A percentile compares a stretch with the other conserved stretches of the same genome.
Evolutionary conservation across 2,888 invertebrate species (phyloP).

Genomic region (Xylota sylvarum): DNA sequence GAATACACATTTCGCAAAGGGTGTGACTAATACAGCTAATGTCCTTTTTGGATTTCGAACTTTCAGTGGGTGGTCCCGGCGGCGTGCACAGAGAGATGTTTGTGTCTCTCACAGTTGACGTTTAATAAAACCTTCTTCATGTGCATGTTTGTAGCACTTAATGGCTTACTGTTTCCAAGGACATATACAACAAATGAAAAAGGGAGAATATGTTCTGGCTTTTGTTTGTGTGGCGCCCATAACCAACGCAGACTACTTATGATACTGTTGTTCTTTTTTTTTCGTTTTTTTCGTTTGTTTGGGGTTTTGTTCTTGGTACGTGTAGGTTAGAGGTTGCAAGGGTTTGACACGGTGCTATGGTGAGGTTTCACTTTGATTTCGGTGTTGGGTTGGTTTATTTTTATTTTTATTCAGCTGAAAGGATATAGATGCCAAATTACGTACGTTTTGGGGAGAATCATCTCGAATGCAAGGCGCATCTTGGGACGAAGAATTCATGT

Average conservation of each 20-base stretch:
- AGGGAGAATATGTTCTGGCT: conserved; percentile 23
- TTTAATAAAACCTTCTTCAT: conserved; percentile 74
- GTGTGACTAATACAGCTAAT: conserved; percentile 75
- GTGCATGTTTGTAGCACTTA: conserved; percentile 64
- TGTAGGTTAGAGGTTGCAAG: conserved; percentile 22
- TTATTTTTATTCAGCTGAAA: neutral
- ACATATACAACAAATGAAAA: conserved; percentile 11
- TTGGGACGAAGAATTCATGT: conserved; percentile 19
- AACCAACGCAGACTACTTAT: conserved; percentile 49
- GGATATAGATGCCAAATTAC: conserved; percentile 34
- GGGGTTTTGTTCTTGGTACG: conserved; percentile 25
- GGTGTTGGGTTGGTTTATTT: conserved; percentile 29
- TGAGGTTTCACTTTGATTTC: conserved; percentile 49
- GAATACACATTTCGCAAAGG: conserved; percentile 61
- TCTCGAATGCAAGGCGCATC: conserved; percentile 39
- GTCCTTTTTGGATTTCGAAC: conserved; percentile 66
- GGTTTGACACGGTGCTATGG: conserved; percentile 18
- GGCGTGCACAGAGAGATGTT: conserved; percentile 10
- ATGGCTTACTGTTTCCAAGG: conserved; percentile 67
- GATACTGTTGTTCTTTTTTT: conserved; percentile 14
- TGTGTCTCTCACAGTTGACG: conserved; percentile 55
- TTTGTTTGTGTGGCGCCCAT: conserved; percentile 34
- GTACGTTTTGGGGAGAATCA: conserved; percentile 48
- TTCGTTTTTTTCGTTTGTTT: neutral
- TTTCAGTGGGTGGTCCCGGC: conserved; percentile 55